phyloP scores from a whole-genome alignment of 2,797 vertebrate genomes.

The Phoebastria nigripes region DNA sequence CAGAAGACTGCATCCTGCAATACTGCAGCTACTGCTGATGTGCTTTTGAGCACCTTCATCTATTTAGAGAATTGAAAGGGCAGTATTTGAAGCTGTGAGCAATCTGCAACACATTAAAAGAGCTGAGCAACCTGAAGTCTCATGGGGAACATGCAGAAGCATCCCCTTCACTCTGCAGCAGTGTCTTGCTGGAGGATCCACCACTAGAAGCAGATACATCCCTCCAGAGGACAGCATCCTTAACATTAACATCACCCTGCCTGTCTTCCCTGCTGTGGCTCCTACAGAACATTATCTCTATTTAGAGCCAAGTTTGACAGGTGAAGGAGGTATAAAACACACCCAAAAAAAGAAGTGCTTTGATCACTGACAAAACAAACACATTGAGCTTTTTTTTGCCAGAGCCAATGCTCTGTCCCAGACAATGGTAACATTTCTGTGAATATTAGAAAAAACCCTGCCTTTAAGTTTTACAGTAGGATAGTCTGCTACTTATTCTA shows the following conservation, averaged over 20 bases:
- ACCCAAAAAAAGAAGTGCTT: background rate
- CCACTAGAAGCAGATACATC: background rate
- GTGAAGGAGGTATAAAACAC: background rate
- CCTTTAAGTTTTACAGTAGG: background rate
- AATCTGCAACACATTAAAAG: background rate
- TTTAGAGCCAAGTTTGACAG: background rate
- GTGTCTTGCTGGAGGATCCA: background rate
- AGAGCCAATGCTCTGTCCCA: background rate
- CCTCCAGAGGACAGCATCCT: background rate
- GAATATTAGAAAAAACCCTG: background rate
- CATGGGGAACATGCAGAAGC: background rate
- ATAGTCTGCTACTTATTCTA: background rate
- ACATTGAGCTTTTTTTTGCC: background rate
- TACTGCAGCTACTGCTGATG: background rate
- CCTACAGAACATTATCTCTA: background rate
- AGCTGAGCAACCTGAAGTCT: background rate
- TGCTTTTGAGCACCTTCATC: background rate
- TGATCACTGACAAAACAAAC: background rate
- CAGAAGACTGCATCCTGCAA: background rate
- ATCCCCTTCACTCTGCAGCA: background rate
- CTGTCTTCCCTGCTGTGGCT: background rate
- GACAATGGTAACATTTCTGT: background rate
- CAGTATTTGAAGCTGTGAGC: background rate
- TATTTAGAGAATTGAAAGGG: background rate
- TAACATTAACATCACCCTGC: background rate